Evolutionary conservation across 2,113 vertebrate species (phyloP), one percentile per base, ranked within the genome.

Genomic region (Heterotilapia buettikoferi): DNA sequence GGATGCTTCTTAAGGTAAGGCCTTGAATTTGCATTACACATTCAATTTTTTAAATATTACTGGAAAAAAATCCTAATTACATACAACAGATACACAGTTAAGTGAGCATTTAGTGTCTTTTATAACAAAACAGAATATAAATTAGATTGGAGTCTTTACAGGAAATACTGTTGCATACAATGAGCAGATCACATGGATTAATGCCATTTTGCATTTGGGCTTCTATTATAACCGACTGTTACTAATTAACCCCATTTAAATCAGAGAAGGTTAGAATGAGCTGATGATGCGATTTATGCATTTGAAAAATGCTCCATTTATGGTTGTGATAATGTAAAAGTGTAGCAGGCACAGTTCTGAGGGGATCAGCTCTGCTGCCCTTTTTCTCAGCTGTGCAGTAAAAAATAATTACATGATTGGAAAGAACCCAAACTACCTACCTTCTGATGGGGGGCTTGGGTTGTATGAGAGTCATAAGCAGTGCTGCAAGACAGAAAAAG

Each of bases 341-440:
- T 88, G 21, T 89, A 63, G 87, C 54, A 89, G 80, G 16, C 80
- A 12, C 63, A 79, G 81, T 85, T 86, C 84, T 85, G 84, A 52
- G 38, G 61, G 40, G 52, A 84, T 92, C 36, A 71, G 87, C 85
- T 89, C 16, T 82, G 86, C 84, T 87, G 84, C 87, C 71, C 43
- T 80, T 85, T 73, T 86, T 52, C 73, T 94, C 78, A 76, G 81
- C 84, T 88, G 66, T 80, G 88, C 87, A 86, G 85, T 90, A 94
- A 91, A 92, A 91, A 86, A 90, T 86, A 85, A 88, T 91, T 73
- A 88, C 82, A 86, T 87, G 80, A 84, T 89, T 89, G 86, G 83
- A 92, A 93, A 81, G 79, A 59, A 63, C 82, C 89, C 82, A 89
- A 86, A 84, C 84, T 43, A 61, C 24, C 61, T 45, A 81, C 84